Conservation (phyloP, 1,140 invertebrate species). For the Drosophila azteca region DNA sequence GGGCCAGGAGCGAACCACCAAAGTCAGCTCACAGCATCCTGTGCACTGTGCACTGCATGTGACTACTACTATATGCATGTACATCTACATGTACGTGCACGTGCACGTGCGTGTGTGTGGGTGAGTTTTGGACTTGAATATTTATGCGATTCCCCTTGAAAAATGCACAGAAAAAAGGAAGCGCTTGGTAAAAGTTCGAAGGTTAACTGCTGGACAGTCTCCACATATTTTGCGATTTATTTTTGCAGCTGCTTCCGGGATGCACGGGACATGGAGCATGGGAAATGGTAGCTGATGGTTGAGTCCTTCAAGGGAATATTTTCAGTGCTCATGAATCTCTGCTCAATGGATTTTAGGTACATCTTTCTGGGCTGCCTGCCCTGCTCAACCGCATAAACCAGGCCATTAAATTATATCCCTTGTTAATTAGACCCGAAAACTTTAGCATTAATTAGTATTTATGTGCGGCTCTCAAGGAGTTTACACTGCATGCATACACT, state of each 20-base stretch:
- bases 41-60: conserved; percentile 30
- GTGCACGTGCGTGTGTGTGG: conserved; percentile 18
- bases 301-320: conserved; percentile 13
- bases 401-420: conserved; percentile 26
- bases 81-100: too few species aligned
- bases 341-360: conserved; percentile 45
- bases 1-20: conserved; percentile 27
- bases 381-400: background rate
- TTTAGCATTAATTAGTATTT: conserved; percentile 63
- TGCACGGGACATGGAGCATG: conserved; percentile 37
- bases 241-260: conserved; percentile 49
- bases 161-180: conserved; percentile 40
- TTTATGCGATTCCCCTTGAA: conserved; percentile 65
- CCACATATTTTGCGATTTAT: conserved; percentile 51
- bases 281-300: conserved; percentile 7
- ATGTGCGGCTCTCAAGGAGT: conserved; percentile 26
- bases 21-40: conserved; percentile 28
- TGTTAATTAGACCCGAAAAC: conserved; percentile 55
- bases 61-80: background rate
- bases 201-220: conserved; percentile 50
- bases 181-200: conserved; percentile 33
- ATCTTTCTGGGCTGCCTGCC: background rate
- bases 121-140: conserved; percentile 60
- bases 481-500: conserved; percentile 2
- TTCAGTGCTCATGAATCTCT: conserved; percentile 32